Conservation (phyloP, 2,797 vertebrate genomes). For the Anguilla anguilla region DNA sequence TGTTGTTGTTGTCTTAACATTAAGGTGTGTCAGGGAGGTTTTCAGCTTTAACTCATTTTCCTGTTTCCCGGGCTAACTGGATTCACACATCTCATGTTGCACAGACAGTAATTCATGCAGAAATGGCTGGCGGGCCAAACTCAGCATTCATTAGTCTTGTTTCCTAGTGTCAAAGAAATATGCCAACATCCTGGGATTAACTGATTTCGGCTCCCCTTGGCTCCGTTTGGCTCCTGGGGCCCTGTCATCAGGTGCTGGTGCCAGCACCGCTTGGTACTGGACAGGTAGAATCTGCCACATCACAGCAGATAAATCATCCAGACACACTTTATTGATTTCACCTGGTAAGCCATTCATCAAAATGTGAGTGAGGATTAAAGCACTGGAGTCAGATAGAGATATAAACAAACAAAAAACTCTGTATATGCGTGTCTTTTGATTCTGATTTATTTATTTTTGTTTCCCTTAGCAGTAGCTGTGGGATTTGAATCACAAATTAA, state of each 20-base stretch:
- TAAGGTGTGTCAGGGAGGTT: constrained; percentile 17
- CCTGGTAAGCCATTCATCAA: not conserved
- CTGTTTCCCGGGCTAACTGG: constrained; percentile 30
- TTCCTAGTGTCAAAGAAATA: constrained; percentile 32
- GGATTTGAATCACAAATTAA: not conserved
- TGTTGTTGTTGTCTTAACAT: not conserved
- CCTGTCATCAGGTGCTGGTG: not conserved
- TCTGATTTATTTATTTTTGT: not conserved
- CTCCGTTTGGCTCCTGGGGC: not conserved
- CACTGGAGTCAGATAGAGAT: not conserved
- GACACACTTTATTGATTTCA: not conserved
- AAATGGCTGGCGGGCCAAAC: constrained; percentile 16
- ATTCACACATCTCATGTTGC: constrained; percentile 24
- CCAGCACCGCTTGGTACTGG: not conserved
- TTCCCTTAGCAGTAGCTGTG: not conserved
- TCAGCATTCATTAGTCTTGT: constrained; percentile 16
- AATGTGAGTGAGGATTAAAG: constrained; percentile 2
- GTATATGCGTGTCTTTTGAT: not conserved
- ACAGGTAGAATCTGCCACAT: constrained; percentile 7
- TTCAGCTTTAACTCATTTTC: constrained; percentile 23
- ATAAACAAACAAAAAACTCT: not conserved
- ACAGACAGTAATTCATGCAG: constrained; percentile 25
- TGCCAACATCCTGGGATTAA: constrained; percentile 38
- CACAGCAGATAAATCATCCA: constrained; percentile 21
- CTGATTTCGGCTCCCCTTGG: constrained; percentile 22